phyloP scores from a whole-genome alignment of 2,888 invertebrate genomes.

The Spatulosminthurus flaviceps region DNA sequence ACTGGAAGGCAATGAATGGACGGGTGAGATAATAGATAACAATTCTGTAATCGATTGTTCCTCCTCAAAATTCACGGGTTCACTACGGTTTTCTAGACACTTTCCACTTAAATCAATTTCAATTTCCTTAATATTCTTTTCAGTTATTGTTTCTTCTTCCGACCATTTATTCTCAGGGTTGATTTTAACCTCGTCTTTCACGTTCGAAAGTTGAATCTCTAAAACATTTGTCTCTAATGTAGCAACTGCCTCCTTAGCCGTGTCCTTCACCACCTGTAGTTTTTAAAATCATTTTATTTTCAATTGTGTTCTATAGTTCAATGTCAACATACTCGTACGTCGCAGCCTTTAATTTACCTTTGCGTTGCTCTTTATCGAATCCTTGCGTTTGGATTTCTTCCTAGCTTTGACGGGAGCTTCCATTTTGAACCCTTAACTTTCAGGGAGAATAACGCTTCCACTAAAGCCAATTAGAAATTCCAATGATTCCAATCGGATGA shows the following conservation, averaged over 20 bases:
- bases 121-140: neutral
- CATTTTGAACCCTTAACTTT: neutral
- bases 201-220: neutral
- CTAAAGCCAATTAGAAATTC: no score
- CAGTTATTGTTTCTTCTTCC: no score
- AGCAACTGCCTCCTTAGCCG: neutral
- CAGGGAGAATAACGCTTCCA: no score
- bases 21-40: neutral
- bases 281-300: neutral
- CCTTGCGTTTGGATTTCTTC: slow-evolving; percentile 20
- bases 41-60: neutral
- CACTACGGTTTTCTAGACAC: neutral
- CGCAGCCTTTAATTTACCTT: neutral
- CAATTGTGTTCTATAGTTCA: neutral
- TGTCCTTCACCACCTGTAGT: no score
- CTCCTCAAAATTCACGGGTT: neutral
- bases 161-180: neutral
- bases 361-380: neutral
- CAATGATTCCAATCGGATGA: neutral
- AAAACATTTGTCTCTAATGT: neutral
- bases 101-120: neutral
- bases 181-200: neutral
- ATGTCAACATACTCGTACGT: neutral
- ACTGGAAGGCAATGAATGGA: neutral
- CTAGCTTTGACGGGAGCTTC: slow-evolving; percentile 27